A percentile compares a stretch with the other conserved stretches of the same genome.
Evolutionary conservation across 2,113 vertebrate genomes (phyloP).

Genomic region (western clawed frog (Xenopus tropicalis)): UCB_Xtro_10.0 CM004444.2:12364001-12364500

Average conservation of each 20-base stretch:
- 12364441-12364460: too few species aligned
- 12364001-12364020: too few species aligned
- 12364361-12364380: too few species aligned
- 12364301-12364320: neutral
- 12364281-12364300: neutral
- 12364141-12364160: neutral
- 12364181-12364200: neutral
- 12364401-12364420: too few species aligned
- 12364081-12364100: neutral
- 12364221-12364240: constrained; percentile 4
- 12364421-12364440: too few species aligned
- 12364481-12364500: too few species aligned
- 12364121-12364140: neutral
- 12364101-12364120: neutral
- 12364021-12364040: too few species aligned
- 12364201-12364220: neutral
- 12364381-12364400: too few species aligned
- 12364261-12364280: neutral
- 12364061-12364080: too few species aligned
- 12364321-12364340: neutral
- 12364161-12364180: neutral
- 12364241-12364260: neutral
- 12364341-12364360: neutral
- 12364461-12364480: too few species aligned
- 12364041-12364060: too few species aligned